Base-by-base conservation (phyloP, 2,888 invertebrate species). In the Aplocera efformata region DNA sequence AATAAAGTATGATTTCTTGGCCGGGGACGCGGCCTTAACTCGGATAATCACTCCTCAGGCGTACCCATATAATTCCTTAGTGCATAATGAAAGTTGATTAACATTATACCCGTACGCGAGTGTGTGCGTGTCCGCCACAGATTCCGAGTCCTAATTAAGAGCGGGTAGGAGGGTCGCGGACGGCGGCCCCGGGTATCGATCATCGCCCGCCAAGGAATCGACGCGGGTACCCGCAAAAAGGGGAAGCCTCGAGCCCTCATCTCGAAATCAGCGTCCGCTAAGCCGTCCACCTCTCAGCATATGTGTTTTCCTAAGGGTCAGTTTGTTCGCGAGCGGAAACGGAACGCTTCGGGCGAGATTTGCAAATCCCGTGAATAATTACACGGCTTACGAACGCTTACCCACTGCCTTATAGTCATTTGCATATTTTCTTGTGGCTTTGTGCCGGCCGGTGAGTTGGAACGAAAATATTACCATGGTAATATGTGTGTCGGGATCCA, bases 81-180 rank as follows among this genome's bases (percentile, higher is more conserved):
- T 88, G 86, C 86, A 86, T 86, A 88, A 88, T 88, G 85, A 88
- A 88, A 88, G 85, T 86, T 86, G 88, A 88, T 86, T 88, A 88
- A 86, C 86, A 84, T 86, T 83, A 83, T 71, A 72, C 72, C 60
- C 68, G 63, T 63, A 67, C 60, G 53, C 48, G 74, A 63, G 78
- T 82, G 88, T 86, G 89, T 89, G 92, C 91, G 92, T 92, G 93
- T 93, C 93, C 92, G 92, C 92, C 91, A 90, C 93, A 93, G 93
- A 93, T 93, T 93, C 92, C 91, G 91, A 92, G 92, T 92, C 92
- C 93, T 93, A 93, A 93, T 93, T 93, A 93, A 93, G 93, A 92
- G 92, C 89, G 91, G 92, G 90, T 90, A 88, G 74, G 77, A 69
- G 78, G 77, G 75, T 69, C 75, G 74, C 77, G 78, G 79, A 79